Base-by-base conservation (phyloP, 2,888 invertebrate genomes). In the Eremobia ochroleuca region DNA sequence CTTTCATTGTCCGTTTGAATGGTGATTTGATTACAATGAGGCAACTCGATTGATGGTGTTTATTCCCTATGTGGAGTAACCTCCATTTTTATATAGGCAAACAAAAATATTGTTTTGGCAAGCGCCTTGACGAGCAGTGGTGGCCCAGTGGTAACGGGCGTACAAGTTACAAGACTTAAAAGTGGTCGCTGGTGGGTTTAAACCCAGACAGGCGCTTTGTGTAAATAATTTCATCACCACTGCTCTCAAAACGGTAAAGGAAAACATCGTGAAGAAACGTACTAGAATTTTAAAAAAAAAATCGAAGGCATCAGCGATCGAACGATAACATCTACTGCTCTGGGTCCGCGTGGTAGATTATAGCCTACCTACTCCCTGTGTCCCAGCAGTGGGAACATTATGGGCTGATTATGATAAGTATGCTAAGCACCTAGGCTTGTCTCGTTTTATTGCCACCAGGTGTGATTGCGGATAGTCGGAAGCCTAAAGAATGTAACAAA, bases 1-100 rank as follows among this genome's bases (percentile, higher is more conserved):
- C 95, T 95, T 95, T 95, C 95, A 94, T 95, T 95, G 94, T 94
- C 93, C 94, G 87, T 92, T 92, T 91, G 87, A 93, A 92, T 92
- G 91, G 87, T 90, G 90, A 90, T 92, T 93, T 91, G 91, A 93
- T 93, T 91, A 94, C 92, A 94, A 94, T 93, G 90, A 93, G 92
- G 92, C 90, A 89, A 89, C 90, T 88, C 79, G 78, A 85, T 73
- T 82, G 82, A 88, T 90, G 83, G 87, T 86, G 85, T 87, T 89
- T 85, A 86, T 83, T 59, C 79, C 81, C 73, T 76, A 86, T 73
- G 75, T 76, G 69, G 76, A 62, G 31, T 76, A 73, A 76, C 78
- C 83, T 87, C 68, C 64, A 68, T 68, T 66, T 65, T 43, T 49
- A 21, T 71, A 68, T 59, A 49, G 61, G 61, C 5, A 52, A 59